Base-by-base conservation (phyloP, 2,113 vertebrate species). In the Spea bombifrons region DNA sequence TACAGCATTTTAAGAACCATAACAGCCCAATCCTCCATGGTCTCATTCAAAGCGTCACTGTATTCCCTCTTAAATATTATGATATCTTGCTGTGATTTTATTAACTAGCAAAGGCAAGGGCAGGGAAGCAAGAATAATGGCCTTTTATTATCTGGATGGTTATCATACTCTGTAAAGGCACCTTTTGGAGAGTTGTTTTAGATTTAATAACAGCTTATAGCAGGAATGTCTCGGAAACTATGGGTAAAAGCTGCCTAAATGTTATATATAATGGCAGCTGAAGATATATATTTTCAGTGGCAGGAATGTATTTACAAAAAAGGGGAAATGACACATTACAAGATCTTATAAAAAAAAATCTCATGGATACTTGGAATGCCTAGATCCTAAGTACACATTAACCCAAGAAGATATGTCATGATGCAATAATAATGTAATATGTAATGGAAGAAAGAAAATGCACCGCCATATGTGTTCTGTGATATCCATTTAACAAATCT, bases 1-100 rank as follows among this genome's bases (percentile, higher is more conserved):
- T 59, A 80, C 78, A 68, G 78, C 71, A 61, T 68, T 80, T 80
- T 80, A 80, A 74, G 71, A 73, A 68, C 78, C 61, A 47, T 80
- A 80, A 74, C 52, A 49, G 78, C 71, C 71, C 59, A 80, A 80
- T 80, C 64, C 78, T 74, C 78, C 74, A 64, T 50, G 71, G 78
- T 80, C 78, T 80, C 66, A 80, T 80, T 68, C 50, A 68, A 73
- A 80, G 78, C 65, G 71, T 74, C 71, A 74, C 64, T 74, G 71
- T 74, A 74, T 80, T 80, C 78, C 71, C 78, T 80, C 53, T 80
- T 80, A 80, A 80, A 80, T 80, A 80, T 80, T 80, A 80, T 68
- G 78, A 73, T 71, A 80, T 80, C 78, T 80, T 57, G 71, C 78
- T 80, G 78, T 80, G 78, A 73, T 80, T 80, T 80, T 80, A 80